Evolutionary conservation across 2,888 invertebrate genomes (phyloP), one percentile per base, ranked within the genome.

Genomic region (Thereva nobilitata): DNA sequence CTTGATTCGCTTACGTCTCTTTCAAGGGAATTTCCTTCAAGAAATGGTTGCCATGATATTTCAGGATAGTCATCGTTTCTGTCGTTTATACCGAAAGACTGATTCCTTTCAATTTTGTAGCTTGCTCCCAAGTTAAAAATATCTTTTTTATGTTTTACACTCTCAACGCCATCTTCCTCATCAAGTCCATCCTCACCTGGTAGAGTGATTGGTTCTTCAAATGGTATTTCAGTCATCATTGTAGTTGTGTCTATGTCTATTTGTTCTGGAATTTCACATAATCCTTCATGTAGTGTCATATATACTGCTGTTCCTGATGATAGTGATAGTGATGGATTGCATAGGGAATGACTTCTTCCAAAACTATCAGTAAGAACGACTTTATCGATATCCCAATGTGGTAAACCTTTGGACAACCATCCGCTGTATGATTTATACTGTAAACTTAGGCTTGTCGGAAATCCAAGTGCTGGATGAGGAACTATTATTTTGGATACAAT

Each of bases 391-490:
- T 86, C 87, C 86, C 95, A 90, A 66, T 88, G 85, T 44, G 89
- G 87, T 66, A 92, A 83, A 1, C 93, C 94, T 23, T 91, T 92
- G 40, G 91, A 91, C 66, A 95, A 85, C 95, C 95, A 95, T 9
- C 95, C 95, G 71, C 90, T 90, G 82, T 95, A 95, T 0, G 92
- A 92, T 5, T 90, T 91, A 80, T 95, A 95, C 72, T 90, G 86
- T 23, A 95, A 84, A 75, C 91, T 87, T 1, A 90, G 86, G 38
- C 87, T 86, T 61, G 86, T 83, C 10, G 91, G 88, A 72, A 89
- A 90, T 10, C 89, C 86, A 68, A 95, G 82, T 34, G 90, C 90
- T 0, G 95, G 95, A 83, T 95, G 95, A 3, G 94, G 93, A 2
- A 95, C 95, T 45, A 95, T 83, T 70, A 95, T 91, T 76, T 90